phyloP scores from a whole-genome alignment of 2,888 invertebrate species.

The Drosophila algonquin region DNA sequence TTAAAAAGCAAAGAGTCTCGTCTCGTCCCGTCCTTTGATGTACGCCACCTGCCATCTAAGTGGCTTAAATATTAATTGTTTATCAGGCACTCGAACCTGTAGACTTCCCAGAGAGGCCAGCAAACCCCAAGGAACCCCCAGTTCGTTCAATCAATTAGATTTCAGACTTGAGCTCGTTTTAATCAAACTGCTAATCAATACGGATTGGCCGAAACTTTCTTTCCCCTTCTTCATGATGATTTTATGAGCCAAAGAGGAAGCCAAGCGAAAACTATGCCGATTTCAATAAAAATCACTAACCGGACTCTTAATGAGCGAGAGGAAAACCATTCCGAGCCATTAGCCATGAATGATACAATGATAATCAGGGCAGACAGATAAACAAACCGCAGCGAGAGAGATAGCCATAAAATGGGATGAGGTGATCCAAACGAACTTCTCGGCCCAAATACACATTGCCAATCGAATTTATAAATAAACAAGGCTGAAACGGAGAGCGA shows the following conservation, averaged over 20 bases:
- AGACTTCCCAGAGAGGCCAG: no score
- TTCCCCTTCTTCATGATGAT: slow-evolving; percentile 53
- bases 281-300: slow-evolving; percentile 60
- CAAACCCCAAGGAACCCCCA: background rate
- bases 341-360: slow-evolving; percentile 55
- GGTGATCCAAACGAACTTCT: slow-evolving; percentile 36
- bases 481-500: slow-evolving; percentile 1
- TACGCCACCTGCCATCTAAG: slow-evolving; percentile 3
- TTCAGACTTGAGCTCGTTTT: slow-evolving; percentile 46
- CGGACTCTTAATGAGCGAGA: slow-evolving; percentile 25
- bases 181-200: slow-evolving; percentile 50
- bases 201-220: slow-evolving; percentile 49
- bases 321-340: slow-evolving; percentile 51
- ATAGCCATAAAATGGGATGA: slow-evolving; percentile 29
- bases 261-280: slow-evolving; percentile 37
- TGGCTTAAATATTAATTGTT: background rate
- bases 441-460: slow-evolving; percentile 28
- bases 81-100: background rate
- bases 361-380: slow-evolving; percentile 44
- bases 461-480: slow-evolving; percentile 47
- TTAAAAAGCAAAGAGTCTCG: slow-evolving; percentile 49
- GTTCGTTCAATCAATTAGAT: slow-evolving; percentile 59
- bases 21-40: slow-evolving; percentile 23
- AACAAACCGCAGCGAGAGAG: slow-evolving; percentile 25
- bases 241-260: slow-evolving; percentile 41